Percentiles rank a stretch among this genome's conserved stretches.
Conservation (phyloP, 1,140 invertebrate genomes). For the Drosophila aff. region DNA sequence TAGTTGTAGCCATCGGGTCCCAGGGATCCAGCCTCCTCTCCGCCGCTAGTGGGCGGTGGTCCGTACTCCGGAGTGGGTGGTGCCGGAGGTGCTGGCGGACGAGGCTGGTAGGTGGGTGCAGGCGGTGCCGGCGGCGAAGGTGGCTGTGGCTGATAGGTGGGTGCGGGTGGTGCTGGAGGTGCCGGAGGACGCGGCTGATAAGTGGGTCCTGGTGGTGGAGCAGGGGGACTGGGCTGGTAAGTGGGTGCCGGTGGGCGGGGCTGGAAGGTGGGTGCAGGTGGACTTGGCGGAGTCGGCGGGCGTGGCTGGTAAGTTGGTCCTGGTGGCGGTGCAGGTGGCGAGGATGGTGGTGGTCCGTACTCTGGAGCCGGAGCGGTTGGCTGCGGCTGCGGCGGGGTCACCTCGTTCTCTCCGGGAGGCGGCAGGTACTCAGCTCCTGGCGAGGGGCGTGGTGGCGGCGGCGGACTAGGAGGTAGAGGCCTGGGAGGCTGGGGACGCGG, state of each 20-base stretch:
- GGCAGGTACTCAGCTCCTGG: conserved; percentile 63
- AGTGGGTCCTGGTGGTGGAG: conserved; percentile 29
- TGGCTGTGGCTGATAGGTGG: conserved; percentile 27
- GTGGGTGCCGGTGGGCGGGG: conserved; percentile 40
- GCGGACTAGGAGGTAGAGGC: conserved; percentile 44
- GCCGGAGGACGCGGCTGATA: conserved; percentile 32
- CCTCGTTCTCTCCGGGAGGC: conserved; percentile 56
- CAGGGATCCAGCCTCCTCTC: conserved; percentile 40
- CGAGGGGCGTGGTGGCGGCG: conserved; percentile 27
- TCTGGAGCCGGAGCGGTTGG: conserved; percentile 50
- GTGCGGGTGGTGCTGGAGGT: conserved; percentile 31
- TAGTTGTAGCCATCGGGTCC: conserved; percentile 61
- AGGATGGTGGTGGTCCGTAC: conserved; percentile 48
- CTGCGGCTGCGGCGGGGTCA: conserved; percentile 46
- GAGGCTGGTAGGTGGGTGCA: conserved; percentile 39
- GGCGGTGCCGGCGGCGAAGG: conserved; percentile 41
- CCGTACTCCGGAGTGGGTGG: conserved; percentile 52
- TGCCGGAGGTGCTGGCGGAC: conserved; percentile 43
- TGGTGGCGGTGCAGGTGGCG: conserved; percentile 35
- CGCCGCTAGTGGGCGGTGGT: conserved; percentile 57
- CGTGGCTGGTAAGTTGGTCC: conserved; percentile 38
- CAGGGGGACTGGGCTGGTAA: conserved; percentile 9
- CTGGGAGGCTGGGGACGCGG: conserved; percentile 43
- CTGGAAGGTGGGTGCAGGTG: conserved; percentile 33
- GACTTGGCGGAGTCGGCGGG: conserved; percentile 33